Percentiles rank a stretch among this genome's conserved stretches.
phyloP scores from a whole-genome alignment of 2,797 vertebrate genomes.

The Thunnus albacares region DNA sequence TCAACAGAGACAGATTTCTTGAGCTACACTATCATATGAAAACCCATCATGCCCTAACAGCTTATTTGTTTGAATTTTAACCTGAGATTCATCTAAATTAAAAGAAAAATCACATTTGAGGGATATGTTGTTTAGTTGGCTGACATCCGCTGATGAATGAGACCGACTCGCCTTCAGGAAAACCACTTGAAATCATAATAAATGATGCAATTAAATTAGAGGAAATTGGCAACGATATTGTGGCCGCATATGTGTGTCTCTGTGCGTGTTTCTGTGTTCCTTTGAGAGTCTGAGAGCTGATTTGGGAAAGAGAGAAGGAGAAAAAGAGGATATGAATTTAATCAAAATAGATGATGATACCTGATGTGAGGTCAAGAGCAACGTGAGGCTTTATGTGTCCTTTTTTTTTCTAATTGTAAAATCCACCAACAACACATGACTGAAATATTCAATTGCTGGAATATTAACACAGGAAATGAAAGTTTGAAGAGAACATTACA shows the following conservation, averaged over 20 bases:
- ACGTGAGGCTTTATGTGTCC: neutral
- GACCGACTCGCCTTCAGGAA: neutral
- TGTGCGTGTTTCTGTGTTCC: constrained; percentile 25
- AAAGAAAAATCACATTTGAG: constrained; percentile 2
- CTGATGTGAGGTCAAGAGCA: neutral
- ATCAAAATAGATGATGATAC: constrained; percentile 28
- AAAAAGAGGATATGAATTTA: constrained; percentile 25
- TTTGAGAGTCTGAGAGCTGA: constrained; percentile 41
- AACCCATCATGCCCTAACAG: neutral
- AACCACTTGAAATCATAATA: constrained; percentile 45
- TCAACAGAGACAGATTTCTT: constrained; percentile 43
- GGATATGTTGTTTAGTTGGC: constrained; percentile 16
- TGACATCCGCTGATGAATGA: constrained; percentile 32
- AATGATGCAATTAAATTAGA: constrained; percentile 41
- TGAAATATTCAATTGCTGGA: constrained; percentile 12
- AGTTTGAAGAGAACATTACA: constrained; percentile 18
- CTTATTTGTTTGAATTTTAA: constrained; percentile 45
- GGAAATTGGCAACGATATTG: constrained; percentile 41
- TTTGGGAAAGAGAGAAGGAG: constrained; percentile 20
- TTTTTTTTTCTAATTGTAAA: neutral
- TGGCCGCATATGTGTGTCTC: constrained; percentile 10
- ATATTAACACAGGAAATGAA: constrained; percentile 51
- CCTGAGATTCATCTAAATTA: constrained; percentile 26
- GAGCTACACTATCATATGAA: neutral
- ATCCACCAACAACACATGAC: constrained; percentile 8